phyloP scores from a whole-genome alignment of 2,888 invertebrate genomes.

The Steinernema hermaphroditum region DNA sequence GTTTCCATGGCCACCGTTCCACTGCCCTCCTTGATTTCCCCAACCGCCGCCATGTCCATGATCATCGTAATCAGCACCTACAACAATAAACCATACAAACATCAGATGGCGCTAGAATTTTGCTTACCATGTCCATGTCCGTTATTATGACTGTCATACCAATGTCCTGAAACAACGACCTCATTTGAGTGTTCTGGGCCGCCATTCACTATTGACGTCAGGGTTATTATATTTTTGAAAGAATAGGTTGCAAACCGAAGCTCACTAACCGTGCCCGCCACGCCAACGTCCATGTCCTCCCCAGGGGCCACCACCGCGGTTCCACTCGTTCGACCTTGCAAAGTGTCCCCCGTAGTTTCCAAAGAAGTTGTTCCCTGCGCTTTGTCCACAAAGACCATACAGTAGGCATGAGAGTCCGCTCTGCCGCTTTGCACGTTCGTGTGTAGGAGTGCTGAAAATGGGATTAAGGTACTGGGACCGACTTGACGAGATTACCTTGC shows the following conservation, averaged over 20 bases:
- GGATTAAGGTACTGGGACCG: not conserved
- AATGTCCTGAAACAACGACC: not conserved
- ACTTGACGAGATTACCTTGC: not conserved
- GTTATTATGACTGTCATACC: not conserved
- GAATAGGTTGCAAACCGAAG: no score
- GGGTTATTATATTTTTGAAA: no score
- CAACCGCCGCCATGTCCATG: not conserved
- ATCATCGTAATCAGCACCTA: not conserved
- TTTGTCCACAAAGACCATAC: not conserved
- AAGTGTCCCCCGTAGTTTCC: constrained; percentile 16
- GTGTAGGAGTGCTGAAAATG: not conserved
- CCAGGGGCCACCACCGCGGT: constrained; percentile 1
- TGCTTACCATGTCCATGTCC: not conserved
- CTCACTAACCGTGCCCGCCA: constrained; percentile 2
- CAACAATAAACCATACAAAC: no score
- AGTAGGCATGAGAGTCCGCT: constrained; percentile 17
- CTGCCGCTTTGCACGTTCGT: not conserved
- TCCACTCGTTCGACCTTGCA: constrained; percentile 7
- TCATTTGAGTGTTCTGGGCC: not conserved
- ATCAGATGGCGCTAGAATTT: no score
- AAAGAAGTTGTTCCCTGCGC: constrained; percentile 19
- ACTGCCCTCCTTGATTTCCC: no score
- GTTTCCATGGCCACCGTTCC: no score
- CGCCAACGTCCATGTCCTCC: constrained; percentile 17
- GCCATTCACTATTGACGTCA: no score